Evolutionary conservation across 2,888 invertebrate genomes (phyloP).

Genomic region (Drosophila algonquin): DNA sequence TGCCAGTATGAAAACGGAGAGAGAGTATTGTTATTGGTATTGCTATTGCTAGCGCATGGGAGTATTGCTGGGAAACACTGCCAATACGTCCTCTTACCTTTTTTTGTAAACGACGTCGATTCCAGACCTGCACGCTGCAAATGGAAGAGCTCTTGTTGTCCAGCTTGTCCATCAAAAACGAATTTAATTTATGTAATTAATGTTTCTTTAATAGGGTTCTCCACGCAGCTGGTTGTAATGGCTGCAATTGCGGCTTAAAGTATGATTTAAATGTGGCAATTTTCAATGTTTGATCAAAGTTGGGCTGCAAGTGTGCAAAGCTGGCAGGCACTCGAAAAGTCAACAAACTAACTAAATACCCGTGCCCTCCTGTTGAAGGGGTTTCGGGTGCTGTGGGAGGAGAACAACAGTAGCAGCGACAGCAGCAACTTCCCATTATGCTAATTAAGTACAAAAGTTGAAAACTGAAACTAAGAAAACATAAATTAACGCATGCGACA

Average conservation of each 20-base stretch:
- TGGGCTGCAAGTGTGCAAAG: slow-evolving; percentile 45
- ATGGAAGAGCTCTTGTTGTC: neutral
- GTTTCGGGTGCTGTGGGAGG: slow-evolving; percentile 39
- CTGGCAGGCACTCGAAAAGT: slow-evolving; percentile 41
- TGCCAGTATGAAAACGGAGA: too few relatives aligned
- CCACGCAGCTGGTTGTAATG: neutral
- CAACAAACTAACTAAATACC: slow-evolving; percentile 47
- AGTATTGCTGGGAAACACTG: too few relatives aligned
- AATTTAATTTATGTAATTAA: neutral
- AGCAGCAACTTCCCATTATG: slow-evolving; percentile 44
- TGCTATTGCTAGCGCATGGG: too few relatives aligned
- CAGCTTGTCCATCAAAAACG: neutral
- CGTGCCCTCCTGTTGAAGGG: slow-evolving; percentile 34
- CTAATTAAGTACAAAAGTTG: slow-evolving; percentile 48
- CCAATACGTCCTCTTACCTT: too few relatives aligned
- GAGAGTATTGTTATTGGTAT: too few relatives aligned
- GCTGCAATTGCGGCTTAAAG: neutral
- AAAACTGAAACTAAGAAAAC: slow-evolving; percentile 49
- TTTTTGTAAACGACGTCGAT: too few relatives aligned
- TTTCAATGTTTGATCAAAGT: slow-evolving; percentile 44
- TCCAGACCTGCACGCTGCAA: too few relatives aligned
- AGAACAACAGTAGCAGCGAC: slow-evolving; percentile 17
- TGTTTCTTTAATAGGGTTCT: neutral
- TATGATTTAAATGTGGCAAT: slow-evolving; percentile 3
- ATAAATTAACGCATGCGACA: slow-evolving; percentile 69